Percentiles rank a stretch among this genome's conserved stretches.
Conservation (phyloP, 2,888 invertebrate genomes). For the Perizoma flavofasciatum region DNA sequence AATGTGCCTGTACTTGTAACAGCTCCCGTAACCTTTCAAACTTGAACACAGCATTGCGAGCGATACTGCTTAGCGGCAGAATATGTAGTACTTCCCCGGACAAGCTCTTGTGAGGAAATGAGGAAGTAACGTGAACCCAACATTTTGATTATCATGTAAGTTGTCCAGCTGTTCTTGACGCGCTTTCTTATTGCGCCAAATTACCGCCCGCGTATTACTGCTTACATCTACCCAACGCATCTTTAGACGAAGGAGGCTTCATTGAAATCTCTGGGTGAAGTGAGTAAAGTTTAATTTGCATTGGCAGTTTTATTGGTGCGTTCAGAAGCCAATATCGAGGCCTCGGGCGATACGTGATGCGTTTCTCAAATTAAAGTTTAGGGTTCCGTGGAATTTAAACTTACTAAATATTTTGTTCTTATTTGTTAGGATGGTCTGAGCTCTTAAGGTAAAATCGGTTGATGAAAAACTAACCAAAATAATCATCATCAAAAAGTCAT, state of each 20-base stretch:
- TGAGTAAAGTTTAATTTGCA: constrained; percentile 8
- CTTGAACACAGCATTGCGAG: too few species aligned
- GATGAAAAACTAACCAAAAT: not conserved
- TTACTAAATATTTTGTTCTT: constrained; percentile 27
- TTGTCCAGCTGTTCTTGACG: constrained; percentile 1
- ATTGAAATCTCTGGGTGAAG: not conserved
- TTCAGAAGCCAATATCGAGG: constrained; percentile 16
- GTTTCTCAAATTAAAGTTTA: constrained; percentile 30
- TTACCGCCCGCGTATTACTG: constrained; percentile 37
- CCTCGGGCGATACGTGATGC: constrained; percentile 34
- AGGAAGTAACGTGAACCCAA: too few species aligned
- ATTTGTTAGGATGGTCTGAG: constrained; percentile 25
- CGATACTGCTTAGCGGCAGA: too few species aligned
- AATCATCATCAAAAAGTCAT: too few species aligned
- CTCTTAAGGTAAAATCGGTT: constrained; percentile 17
- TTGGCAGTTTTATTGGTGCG: constrained; percentile 9
- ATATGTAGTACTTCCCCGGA: too few species aligned
- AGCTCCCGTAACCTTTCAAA: too few species aligned
- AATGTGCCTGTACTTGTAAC: too few species aligned
- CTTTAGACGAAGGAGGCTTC: not conserved
- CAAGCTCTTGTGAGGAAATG: too few species aligned
- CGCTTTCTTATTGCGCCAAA: constrained; percentile 47
- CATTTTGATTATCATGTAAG: not conserved
- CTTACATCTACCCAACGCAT: constrained; percentile 17
- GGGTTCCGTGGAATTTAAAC: constrained; percentile 24